phyloP scores from a whole-genome alignment of 64 coral and sea anemone species.

The Exaiptasia diaphana region DNA sequence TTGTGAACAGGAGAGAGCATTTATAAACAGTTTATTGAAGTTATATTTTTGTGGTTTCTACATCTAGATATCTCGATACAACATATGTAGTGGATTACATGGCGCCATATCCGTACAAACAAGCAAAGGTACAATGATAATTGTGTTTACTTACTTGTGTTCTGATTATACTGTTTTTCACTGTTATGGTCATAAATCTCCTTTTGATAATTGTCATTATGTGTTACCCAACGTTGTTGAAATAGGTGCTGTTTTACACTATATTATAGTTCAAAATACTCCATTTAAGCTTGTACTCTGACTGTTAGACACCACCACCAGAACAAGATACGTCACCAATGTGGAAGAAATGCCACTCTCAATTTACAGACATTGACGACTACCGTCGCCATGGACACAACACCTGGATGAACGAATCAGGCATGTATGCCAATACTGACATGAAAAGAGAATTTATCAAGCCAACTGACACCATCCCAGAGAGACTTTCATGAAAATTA shows the following conservation, averaged over 20 bases:
- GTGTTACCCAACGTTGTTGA: too few relatives aligned
- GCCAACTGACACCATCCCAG: conserved; percentile 77
- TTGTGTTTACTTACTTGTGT: too few relatives aligned
- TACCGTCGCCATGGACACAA: conserved; percentile 77
- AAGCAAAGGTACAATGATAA: conserved; percentile 60
- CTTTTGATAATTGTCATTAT: too few relatives aligned
- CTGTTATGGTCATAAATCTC: too few relatives aligned
- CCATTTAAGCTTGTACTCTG: too few relatives aligned
- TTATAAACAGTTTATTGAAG: too few relatives aligned
- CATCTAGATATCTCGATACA: conserved; percentile 83
- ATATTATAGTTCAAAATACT: too few relatives aligned
- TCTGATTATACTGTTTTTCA: neutral
- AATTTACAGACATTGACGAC: conserved; percentile 95
- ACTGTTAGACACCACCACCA: conserved; percentile 67
- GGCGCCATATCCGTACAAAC: conserved; percentile 68
- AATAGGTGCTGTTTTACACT: too few relatives aligned
- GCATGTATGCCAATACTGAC: conserved; percentile 75
- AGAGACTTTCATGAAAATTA: conserved; percentile 45
- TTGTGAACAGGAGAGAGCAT: too few relatives aligned
- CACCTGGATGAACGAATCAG: conserved; percentile 89
- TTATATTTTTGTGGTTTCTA: neutral
- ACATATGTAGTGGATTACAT: conserved; percentile 87
- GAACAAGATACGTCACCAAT: conserved; percentile 70
- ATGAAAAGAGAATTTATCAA: conserved; percentile 45
- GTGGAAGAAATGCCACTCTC: conserved; percentile 97